These are phyloP conservation scores for Peucedramus taeniatus DNA, from an alignment of 2,113 vertebrate genomes.

Conservation along the genomic window DNA sequence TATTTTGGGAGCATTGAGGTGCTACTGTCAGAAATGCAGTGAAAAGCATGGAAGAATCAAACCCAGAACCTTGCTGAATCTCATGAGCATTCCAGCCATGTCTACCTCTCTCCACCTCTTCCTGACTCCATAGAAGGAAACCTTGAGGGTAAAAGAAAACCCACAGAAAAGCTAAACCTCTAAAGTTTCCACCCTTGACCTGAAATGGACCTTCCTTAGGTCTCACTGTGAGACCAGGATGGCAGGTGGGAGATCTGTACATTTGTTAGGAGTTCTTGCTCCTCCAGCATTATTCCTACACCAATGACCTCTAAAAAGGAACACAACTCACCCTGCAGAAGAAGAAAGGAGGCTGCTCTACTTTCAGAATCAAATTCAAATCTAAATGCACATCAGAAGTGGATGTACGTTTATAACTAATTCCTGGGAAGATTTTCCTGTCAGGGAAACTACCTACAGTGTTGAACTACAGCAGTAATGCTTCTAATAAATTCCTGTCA, in stretches of 20 bases:
- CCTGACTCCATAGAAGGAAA: background rate
- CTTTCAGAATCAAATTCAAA: background rate
- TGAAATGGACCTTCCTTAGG: background rate
- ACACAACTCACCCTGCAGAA: background rate
- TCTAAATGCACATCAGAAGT: background rate
- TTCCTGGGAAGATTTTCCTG: background rate
- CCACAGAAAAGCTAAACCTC: background rate
- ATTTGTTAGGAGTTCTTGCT: background rate
- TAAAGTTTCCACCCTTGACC: background rate
- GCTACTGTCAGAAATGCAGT: background rate
- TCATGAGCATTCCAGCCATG: background rate
- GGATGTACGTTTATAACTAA: background rate
- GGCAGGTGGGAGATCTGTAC: background rate
- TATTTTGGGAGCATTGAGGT: background rate
- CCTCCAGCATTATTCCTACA: background rate
- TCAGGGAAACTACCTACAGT: background rate
- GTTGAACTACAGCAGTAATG: background rate
- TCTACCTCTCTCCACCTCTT: background rate
- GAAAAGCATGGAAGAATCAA: background rate
- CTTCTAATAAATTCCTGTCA: conserved; percentile 12
- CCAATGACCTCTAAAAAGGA: background rate
- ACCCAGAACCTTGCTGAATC: background rate
- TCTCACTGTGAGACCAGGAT: background rate
- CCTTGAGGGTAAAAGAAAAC: background rate
- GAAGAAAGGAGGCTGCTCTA: background rate